These are phyloP conservation scores for Meloidogyne chitwoodi DNA, from an alignment of 1,140 invertebrate species.

Conservation along the genomic window DNA sequence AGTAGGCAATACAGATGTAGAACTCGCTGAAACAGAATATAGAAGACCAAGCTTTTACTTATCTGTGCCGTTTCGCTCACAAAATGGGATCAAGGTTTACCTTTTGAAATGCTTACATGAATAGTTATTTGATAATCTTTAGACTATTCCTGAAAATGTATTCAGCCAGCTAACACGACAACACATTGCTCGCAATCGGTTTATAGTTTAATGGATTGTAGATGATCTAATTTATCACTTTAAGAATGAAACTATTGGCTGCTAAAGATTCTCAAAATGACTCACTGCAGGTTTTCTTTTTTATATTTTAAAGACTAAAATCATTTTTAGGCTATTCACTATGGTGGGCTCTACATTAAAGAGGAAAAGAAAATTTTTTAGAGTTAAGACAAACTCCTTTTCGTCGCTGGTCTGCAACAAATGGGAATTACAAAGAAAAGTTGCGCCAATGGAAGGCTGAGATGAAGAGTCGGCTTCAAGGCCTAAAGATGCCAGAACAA, in stretches of 20 bases:
- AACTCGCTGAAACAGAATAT: slow-evolving; percentile 26
- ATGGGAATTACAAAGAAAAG: slow-evolving; percentile 39
- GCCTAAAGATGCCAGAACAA: slow-evolving; percentile 26
- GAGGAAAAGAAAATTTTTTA: background rate
- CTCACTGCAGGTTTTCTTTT: background rate
- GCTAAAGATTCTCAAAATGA: background rate
- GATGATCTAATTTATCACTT: background rate
- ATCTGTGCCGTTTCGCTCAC: slow-evolving; percentile 18
- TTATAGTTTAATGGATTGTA: background rate
- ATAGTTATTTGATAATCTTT: background rate
- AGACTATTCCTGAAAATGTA: slow-evolving; percentile 2
- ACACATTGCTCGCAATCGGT: slow-evolving; percentile 30
- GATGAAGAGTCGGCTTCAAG: slow-evolving; percentile 19
- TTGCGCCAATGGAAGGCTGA: slow-evolving; percentile 40
- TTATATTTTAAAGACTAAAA: background rate
- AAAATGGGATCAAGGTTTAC: background rate
- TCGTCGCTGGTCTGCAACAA: slow-evolving; percentile 30
- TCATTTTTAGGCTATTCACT: background rate
- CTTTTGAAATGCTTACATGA: background rate
- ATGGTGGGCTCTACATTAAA: background rate
- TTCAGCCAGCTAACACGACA: slow-evolving; percentile 15
- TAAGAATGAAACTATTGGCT: background rate
- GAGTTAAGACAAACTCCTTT: slow-evolving; percentile 38
- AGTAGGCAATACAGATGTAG: background rate
- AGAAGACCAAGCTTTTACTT: slow-evolving; percentile 18